phyloP scores from a whole-genome alignment of 1,140 invertebrate species.

The Philaenus spumarius region DNA sequence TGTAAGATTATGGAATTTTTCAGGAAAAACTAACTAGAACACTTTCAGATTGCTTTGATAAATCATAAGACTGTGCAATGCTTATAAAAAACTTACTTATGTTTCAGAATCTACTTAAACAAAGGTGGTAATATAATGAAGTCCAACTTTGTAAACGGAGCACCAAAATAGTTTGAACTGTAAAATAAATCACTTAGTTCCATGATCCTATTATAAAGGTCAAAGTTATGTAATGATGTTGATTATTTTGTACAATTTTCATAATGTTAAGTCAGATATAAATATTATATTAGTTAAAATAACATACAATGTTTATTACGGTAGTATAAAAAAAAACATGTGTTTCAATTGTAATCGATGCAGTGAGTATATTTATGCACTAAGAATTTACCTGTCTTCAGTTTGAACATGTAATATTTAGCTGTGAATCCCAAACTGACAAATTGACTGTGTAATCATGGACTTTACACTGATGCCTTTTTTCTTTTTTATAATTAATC shows the following conservation, averaged over 20 bases:
- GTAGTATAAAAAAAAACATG: background rate
- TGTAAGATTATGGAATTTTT: background rate
- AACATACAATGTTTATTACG: background rate
- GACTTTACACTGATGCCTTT: background rate
- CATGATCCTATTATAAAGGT: too few species aligned
- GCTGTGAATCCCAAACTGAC: too few species aligned
- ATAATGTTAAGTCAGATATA: background rate
- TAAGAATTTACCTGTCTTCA: slow-evolving; percentile 14
- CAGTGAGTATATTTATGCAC: background rate
- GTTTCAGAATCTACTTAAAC: slow-evolving; percentile 12
- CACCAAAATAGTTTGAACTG: background rate
- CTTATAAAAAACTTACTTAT: background rate
- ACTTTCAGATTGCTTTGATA: background rate
- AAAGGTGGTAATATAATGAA: slow-evolving; percentile 15
- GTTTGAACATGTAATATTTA: background rate
- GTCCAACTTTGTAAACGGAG: slow-evolving; percentile 20
- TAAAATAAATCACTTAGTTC: background rate
- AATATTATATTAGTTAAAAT: background rate
- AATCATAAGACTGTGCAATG: too few species aligned
- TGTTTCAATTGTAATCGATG: background rate
- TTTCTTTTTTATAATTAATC: slow-evolving; percentile 8
- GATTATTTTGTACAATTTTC: slow-evolving; percentile 14
- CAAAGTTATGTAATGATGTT: slow-evolving; percentile 6
- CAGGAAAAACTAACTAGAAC: background rate
- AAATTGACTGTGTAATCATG: background rate